Base-by-base conservation (phyloP, 2,888 invertebrate species). In the Lasiommata megera region DNA sequence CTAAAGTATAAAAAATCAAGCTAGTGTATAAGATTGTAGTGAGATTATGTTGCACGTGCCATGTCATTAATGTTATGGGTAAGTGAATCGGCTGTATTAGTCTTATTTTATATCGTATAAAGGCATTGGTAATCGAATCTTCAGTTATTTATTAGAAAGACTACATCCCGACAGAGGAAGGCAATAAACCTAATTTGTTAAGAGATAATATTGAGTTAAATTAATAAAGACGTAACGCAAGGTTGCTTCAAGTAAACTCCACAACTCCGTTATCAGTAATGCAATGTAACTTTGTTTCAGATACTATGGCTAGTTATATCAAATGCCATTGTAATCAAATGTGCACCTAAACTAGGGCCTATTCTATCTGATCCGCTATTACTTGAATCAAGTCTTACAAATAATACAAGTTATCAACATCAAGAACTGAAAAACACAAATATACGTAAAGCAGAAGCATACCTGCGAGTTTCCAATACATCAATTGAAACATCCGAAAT, bases 261-360 rank as follows among this genome's bases (percentile, higher is more conserved):
- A n/a, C n/a, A n/a, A n/a, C n/a, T n/a, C n/a, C n/a, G n/a, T n/a
- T n/a, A n/a, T n/a, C n/a, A n/a, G n/a, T n/a, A n/a, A 31, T 31
- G 31, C 31, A 31, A 31, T 34, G 11, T 23, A 23, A 28, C 37
- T 14, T 28, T 29, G 37, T 57, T 61, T 41, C 37, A 57, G 60
- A 8, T 54, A 16, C 18, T 1, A 41, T 41, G 41, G 7, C 12
- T 12, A 23, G 37, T 57, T 17, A 6, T n/a, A 18, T 17, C 12
- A 40, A 36, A 12, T 14, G 14, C 48, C 9, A 1, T 8, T 18
- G 16, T 37, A 18, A 61, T 70, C 16, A 60, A 68, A 51, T 70
- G 79, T 58, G 76, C 76, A 40, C 80, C 84, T 1, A 81, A 77
- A 64, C 66, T 82, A 34, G 73, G 74, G 1, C 65, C 72, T 54